Evolutionary conservation across 2,888 invertebrate genomes (phyloP), one percentile per base, ranked within the genome.

Genomic region (Deroplatys truncata): DNA sequence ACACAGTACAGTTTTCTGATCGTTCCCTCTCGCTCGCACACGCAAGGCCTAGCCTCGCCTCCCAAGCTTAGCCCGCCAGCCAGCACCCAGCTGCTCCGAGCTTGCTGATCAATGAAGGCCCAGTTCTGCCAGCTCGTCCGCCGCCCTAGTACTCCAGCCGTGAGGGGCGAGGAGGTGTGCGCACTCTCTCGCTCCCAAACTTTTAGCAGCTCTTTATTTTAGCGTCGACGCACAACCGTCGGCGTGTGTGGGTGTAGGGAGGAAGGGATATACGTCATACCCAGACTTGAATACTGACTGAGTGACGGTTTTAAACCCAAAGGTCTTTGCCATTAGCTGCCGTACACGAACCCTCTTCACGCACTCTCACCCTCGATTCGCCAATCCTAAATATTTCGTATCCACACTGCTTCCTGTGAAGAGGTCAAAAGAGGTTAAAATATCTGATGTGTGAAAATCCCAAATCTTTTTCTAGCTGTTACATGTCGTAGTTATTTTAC

Each of bases 41-140:
- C 56, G 56, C 56, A 72, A 72, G 56, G 56, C 56, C 16, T 72
- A 72, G 56, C 56, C 56, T 72, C 56, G 56, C 56, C 56, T 72
- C 56, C 56, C 56, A 72, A 72, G 56, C 56, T 72, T 49, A 85
- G 43, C 82, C 87, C 56, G 82, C 86, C 86, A 86, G 82, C 86
- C 86, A 86, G 86, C 86, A 29, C 90, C 90, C 90, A 90, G 90
- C 90, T 86, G 86, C 86, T 86, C 56, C 56, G 25, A 72, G 56
- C 56, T 72, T 82, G 89, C 89, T 90, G 90, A 90, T 90, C 90
- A 90, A 90, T 90, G 90, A 88, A 89, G 89, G 82, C 83, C 84
- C 56, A 43, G 84, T 28, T 85, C 56, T 72, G 56, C 56, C 85
- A 49, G 43, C 85, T 16, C 85, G 31, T 43, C 35, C 85, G 85